Base-by-base conservation (phyloP, 1,140 invertebrate genomes). In the Bombus haemorrhoidalis region DNA sequence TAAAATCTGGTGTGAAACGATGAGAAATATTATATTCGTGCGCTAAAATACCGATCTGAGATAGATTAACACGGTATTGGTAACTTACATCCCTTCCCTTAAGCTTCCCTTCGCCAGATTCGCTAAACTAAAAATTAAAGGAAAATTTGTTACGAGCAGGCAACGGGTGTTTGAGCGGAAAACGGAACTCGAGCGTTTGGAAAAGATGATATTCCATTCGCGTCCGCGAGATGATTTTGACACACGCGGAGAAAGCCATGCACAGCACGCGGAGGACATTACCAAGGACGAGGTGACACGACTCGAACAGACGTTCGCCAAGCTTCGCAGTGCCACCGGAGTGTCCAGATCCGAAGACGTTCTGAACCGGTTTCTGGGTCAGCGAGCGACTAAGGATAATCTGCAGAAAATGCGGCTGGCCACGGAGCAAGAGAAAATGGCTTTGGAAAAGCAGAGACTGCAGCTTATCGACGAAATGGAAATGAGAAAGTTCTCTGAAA, bases 401-500 rank as follows among this genome's bases (percentile, higher is more conserved):
- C 93, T 98, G 10, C 96, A 96, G 74, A 96, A 97, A 89, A 95
- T 98, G 85, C 96, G 97, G 85, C 95, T 95, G 32, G 96, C 95
- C 5, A 97, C 96, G 0, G 97, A 98, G 91, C 95, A 96, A 22
- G 97, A 98, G 90, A 98, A 98, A 91, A 95, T 96, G 68, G 92
- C 94, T 43, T 91, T 98, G 68, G 97, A 98, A 93, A 96, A 95
- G 43, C 96, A 96, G n/a, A 96, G 97, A 78, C 96, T 97, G 72
- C 94, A 95, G 4, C 93, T 98, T n/a, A 95, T 96, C 80, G 95
- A 95, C 0, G 96, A 98, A 93, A 95, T 98, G 41, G 97, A 98
- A 89, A 96, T 96, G 53, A 97, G 96, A 66, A 98, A 97, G 93
- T 98, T 97, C 93, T 97, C 97, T 0, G 97, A 98, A 89, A 96